These are phyloP conservation scores for Hippopotamyrus pictus DNA, from an alignment of 2,797 vertebrate species.

Conservation along the genomic window DNA sequence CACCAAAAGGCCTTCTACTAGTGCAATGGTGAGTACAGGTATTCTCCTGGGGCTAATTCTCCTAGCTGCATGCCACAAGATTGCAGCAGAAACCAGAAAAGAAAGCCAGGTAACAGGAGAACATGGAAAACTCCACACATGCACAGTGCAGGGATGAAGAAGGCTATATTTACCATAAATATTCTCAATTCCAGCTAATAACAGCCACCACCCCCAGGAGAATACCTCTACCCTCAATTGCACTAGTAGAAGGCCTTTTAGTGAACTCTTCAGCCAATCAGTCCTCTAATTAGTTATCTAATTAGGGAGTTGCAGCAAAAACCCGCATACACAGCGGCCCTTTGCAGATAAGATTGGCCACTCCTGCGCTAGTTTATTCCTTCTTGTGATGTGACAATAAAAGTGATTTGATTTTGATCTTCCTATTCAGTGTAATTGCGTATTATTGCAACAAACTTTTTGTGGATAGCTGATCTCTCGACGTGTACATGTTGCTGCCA, in stretches of 20 bases:
- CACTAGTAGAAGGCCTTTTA: not conserved
- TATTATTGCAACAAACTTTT: not conserved
- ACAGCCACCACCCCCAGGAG: not conserved
- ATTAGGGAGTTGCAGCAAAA: no score
- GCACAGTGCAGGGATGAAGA: not conserved
- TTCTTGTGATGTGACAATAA: not conserved
- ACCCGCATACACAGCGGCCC: no score
- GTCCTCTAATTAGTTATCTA: no score
- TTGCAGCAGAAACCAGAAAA: not conserved
- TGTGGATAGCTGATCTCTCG: not conserved
- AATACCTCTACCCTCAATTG: not conserved
- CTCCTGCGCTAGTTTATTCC: not conserved
- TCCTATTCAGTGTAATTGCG: not conserved
- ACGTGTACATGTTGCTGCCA: not conserved
- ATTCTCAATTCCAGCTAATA: not conserved
- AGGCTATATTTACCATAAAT: not conserved
- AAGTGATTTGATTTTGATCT: not conserved
- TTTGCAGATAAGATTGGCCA: no score
- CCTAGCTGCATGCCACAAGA: not conserved
- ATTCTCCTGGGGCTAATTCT: no score
- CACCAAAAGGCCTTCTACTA: no score
- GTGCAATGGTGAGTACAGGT: no score
- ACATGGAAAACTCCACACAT: not conserved
- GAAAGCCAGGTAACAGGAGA: not conserved
- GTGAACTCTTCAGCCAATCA: not conserved